phyloP scores from a whole-genome alignment of 2,888 invertebrate species.

The Junonia oenone region DNA sequence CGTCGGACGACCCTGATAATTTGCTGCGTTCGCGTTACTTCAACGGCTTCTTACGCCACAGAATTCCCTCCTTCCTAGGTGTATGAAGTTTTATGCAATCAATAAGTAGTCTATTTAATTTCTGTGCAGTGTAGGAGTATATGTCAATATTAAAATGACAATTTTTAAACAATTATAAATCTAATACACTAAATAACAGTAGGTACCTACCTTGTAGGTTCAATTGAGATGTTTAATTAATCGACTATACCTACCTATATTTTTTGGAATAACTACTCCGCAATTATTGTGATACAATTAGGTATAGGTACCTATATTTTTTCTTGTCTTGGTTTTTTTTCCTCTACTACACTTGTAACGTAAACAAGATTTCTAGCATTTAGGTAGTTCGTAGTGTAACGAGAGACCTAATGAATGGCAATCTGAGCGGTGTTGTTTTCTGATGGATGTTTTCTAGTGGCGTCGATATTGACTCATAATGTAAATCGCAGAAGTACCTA shows the following conservation, averaged over 20 bases:
- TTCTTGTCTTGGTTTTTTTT: no score
- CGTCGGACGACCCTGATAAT: slow-evolving; percentile 74
- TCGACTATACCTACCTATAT: no score
- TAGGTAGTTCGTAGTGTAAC: background rate
- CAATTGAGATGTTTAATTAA: no score
- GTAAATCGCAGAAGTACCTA: slow-evolving; percentile 47
- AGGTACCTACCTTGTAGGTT: no score
- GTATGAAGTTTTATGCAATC: slow-evolving; percentile 44
- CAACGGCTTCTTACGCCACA: slow-evolving; percentile 76
- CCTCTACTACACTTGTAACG: background rate
- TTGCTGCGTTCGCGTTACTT: slow-evolving; percentile 76
- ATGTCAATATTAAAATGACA: no score
- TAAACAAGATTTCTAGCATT: background rate
- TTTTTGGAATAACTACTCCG: background rate
- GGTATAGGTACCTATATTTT: background rate
- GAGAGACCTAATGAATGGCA: slow-evolving; percentile 5
- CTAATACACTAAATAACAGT: background rate
- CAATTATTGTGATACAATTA: background rate
- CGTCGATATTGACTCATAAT: slow-evolving; percentile 48
- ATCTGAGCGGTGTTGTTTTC: slow-evolving; percentile 8
- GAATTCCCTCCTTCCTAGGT: slow-evolving; percentile 60
- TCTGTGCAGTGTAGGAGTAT: no score
- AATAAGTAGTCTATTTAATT: slow-evolving; percentile 4
- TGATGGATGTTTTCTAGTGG: slow-evolving; percentile 38
- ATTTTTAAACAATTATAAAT: no score